These are phyloP conservation scores for Myotis planiceps DNA, from an alignment of 2,797 vertebrate genomes.

Conservation along the genomic window DNA sequence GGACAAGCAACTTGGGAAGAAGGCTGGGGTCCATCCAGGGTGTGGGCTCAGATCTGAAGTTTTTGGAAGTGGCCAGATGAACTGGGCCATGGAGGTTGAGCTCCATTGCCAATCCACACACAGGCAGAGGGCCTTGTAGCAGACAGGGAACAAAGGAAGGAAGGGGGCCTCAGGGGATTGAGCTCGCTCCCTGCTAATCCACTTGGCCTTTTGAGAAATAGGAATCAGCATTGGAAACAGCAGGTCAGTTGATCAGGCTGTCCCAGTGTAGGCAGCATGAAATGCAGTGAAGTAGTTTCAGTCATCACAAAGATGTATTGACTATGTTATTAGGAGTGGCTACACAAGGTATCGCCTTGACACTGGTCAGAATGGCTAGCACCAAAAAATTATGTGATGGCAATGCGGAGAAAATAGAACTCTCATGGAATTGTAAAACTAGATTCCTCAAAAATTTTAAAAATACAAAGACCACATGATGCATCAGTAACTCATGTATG, in stretches of 20 bases:
- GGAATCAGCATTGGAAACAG: fast-evolving
- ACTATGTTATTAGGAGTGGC: too few relatives aligned
- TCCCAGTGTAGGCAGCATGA: not conserved
- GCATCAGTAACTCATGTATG: not conserved
- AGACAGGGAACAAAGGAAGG: not conserved
- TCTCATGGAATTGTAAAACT: not conserved
- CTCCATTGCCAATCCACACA: not conserved
- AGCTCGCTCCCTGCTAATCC: not conserved
- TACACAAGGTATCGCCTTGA: not conserved
- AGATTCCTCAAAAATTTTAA: not conserved
- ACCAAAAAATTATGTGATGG: not conserved
- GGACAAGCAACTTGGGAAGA: not conserved
- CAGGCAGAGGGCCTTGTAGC: too few relatives aligned
- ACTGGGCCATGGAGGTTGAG: not conserved
- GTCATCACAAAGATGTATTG: not conserved
- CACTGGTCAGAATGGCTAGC: too few relatives aligned
- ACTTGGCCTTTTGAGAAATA: not conserved
- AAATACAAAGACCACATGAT: too few relatives aligned
- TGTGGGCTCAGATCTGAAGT: fast-evolving
- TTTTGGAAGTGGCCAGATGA: not conserved
- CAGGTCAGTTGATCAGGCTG: not conserved
- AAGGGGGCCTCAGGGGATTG: not conserved
- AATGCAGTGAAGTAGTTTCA: not conserved
- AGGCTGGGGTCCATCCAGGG: not conserved
- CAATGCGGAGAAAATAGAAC: not conserved